A percentile compares a stretch with the other conserved stretches of the same genome.
Conservation (phyloP, 2,797 vertebrate genomes). For the Acrossocheilus wenchowensis region DNA sequence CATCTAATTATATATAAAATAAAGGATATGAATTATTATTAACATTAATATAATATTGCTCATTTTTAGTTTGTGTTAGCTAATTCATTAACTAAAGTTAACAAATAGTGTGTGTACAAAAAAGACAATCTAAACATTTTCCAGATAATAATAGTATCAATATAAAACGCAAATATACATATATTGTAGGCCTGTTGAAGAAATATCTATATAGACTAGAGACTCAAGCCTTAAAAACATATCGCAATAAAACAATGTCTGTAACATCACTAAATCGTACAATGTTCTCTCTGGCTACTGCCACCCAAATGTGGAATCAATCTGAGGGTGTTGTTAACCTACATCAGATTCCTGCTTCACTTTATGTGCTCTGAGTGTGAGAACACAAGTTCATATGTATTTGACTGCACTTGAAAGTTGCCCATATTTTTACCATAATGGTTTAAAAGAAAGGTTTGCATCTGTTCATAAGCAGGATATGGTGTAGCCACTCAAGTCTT, state of each 20-base stretch:
- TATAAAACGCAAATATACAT: background rate
- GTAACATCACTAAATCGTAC: background rate
- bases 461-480: background rate
- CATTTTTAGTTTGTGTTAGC: background rate
- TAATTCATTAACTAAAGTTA: background rate
- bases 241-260: background rate
- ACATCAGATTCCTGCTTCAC: slow-evolving; percentile 58
- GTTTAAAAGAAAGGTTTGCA: slow-evolving; percentile 6
- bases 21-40: too few relatives aligned
- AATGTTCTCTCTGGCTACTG: background rate
- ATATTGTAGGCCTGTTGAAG: background rate
- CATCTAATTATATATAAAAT: too few relatives aligned
- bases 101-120: too few relatives aligned
- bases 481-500: slow-evolving; percentile 3
- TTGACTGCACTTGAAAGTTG: background rate
- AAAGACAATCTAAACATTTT: too few relatives aligned
- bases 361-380: slow-evolving; percentile 51
- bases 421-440: background rate
- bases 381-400: slow-evolving; percentile 1
- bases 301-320: slow-evolving; percentile 64
- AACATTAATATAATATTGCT: too few relatives aligned
- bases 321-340: slow-evolving; percentile 51
- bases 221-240: background rate
- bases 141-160: background rate
- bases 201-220: background rate